Conservation (phyloP, 2,113 vertebrate genomes). For the Pelecanus crispus region DNA sequence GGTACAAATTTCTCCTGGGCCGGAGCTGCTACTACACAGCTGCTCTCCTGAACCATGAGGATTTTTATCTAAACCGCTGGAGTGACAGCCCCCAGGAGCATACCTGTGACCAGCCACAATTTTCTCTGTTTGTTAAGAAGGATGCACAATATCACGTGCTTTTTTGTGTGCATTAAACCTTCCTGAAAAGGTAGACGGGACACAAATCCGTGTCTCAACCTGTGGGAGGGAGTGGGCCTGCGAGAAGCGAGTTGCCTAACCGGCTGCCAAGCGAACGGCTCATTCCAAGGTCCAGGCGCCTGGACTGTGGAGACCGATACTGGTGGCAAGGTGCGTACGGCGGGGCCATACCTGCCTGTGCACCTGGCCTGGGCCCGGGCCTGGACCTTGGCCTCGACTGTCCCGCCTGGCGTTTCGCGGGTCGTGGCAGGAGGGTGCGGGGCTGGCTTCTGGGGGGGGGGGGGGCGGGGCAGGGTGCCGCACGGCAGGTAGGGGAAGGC, state of each 20-base stretch:
- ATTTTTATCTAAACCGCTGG: not conserved
- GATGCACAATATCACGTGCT: not conserved
- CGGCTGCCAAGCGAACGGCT: not conserved
- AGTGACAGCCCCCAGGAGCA: not conserved
- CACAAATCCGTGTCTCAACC: not conserved
- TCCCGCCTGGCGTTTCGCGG: not conserved
- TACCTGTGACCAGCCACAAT: not conserved
- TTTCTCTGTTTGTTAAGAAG: not conserved
- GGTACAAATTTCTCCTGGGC: not conserved
- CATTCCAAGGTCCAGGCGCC: constrained; percentile 36
- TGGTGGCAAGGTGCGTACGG: not conserved
- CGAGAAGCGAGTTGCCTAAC: not conserved
- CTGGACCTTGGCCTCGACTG: constrained; percentile 9
- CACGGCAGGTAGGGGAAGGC: not conserved
- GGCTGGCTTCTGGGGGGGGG: not conserved
- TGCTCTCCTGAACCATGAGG: not conserved
- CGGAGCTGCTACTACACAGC: not conserved
- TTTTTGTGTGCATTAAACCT: not conserved
- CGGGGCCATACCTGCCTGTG: not conserved
- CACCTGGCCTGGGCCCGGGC: not conserved
- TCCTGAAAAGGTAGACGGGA: not conserved
- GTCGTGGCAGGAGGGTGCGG: not conserved
- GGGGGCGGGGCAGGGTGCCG: too few species aligned
- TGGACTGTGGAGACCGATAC: not conserved
- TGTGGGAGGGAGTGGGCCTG: not conserved